Conservation (phyloP, 2,888 invertebrate species). For the Leucozona laternaria region DNA sequence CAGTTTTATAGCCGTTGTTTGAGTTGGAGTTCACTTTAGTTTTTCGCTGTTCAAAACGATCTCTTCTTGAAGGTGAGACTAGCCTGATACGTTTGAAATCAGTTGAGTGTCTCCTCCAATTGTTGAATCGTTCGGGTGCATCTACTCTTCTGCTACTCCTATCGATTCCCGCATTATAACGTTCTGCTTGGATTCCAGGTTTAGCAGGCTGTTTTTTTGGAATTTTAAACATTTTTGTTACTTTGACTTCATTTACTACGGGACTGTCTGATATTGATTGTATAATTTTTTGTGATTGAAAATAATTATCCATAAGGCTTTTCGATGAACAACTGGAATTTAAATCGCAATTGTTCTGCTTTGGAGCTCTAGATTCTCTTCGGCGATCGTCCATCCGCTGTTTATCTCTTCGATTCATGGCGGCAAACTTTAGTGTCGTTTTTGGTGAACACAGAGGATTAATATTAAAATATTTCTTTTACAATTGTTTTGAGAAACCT, state of each 20-base stretch:
- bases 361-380: not conserved
- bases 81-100: not conserved
- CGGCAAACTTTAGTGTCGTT: not conserved
- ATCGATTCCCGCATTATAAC: not conserved
- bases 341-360: not conserved
- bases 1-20: too few relatives aligned
- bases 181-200: not conserved
- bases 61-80: not conserved
- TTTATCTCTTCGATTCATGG: slow-evolving; percentile 32
- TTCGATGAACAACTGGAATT: not conserved
- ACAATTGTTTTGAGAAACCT: not conserved
- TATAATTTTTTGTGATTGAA: slow-evolving; percentile 41
- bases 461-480: not conserved
- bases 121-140: not conserved
- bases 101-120: not conserved
- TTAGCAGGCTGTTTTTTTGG: slow-evolving; percentile 24
- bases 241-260: not conserved
- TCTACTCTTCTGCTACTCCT: not conserved
- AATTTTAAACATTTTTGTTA: slow-evolving; percentile 32
- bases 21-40: accelerated
- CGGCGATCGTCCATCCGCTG: slow-evolving; percentile 2
- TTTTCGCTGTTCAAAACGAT: not conserved
- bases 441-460: not conserved
- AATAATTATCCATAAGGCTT: slow-evolving; percentile 24
- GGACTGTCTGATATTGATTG: slow-evolving; percentile 12